These are phyloP conservation scores for Idaea aversata DNA, from an alignment of 2,888 invertebrate genomes.

Conservation along the genomic window DNA sequence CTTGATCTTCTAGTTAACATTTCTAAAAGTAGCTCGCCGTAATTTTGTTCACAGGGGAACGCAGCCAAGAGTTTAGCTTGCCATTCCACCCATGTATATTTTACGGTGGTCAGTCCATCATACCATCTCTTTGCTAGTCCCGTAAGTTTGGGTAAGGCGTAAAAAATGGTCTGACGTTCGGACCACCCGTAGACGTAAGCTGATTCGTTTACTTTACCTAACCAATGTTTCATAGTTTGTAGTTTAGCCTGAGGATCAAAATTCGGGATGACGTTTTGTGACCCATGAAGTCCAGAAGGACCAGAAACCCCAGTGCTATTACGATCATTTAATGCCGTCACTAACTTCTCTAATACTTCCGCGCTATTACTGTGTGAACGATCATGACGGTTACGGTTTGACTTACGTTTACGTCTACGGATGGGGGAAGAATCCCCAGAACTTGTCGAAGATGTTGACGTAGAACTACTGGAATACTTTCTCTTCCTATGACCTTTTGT, in stretches of 20 bases:
- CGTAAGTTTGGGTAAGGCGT: constrained; percentile 19
- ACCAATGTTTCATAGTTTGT: constrained; percentile 24
- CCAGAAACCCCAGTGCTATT: too few relatives aligned
- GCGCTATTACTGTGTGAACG: too few relatives aligned
- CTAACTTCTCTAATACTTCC: too few relatives aligned
- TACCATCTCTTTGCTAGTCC: constrained; percentile 26
- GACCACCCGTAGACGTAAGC: constrained; percentile 25
- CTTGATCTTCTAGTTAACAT: constrained; percentile 22
- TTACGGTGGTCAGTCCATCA: constrained; percentile 21
- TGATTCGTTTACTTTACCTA: constrained; percentile 23
- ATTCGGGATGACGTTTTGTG: constrained; percentile 18
- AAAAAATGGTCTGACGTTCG: constrained; percentile 23
- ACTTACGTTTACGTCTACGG: too few relatives aligned
- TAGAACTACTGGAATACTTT: too few relatives aligned
- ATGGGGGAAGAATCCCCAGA: too few relatives aligned
- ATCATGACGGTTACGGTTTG: too few relatives aligned
- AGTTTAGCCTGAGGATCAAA: constrained; percentile 20
- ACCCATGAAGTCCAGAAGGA: neutral
- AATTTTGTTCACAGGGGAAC: constrained; percentile 24
- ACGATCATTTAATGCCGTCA: neutral
- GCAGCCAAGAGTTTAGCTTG: constrained; percentile 16
- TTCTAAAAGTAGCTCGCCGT: constrained; percentile 19
- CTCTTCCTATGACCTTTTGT: too few relatives aligned
- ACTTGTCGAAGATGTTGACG: too few relatives aligned
- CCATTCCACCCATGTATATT: constrained; percentile 25